A percentile compares a stretch with the other conserved stretches of the same genome.
These are phyloP conservation scores for Clunio marinus DNA, from an alignment of 2,888 invertebrate genomes.

Conservation along the genomic window DNA sequence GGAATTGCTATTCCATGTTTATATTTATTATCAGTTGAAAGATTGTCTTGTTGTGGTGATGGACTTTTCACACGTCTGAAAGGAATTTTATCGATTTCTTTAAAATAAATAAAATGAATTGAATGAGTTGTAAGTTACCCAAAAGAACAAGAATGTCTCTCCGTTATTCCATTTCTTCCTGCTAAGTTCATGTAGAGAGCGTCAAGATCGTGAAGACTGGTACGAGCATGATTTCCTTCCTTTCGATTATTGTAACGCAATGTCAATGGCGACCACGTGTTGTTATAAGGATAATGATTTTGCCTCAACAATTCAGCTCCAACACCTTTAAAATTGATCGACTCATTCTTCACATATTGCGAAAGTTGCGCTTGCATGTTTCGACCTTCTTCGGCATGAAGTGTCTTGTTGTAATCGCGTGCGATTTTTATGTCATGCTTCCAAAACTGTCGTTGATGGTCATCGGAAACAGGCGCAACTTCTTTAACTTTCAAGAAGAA, in stretches of 20 bases:
- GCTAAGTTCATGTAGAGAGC: neutral
- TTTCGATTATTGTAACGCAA: neutral
- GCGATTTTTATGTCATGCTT: slow-evolving; percentile 60
- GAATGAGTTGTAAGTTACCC: neutral
- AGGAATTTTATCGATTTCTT: too few relatives aligned
- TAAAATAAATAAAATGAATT: neutral
- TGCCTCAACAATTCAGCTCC: slow-evolving; percentile 20
- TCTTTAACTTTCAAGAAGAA: slow-evolving; percentile 63
- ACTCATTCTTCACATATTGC: slow-evolving; percentile 42
- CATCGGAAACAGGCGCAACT: slow-evolving; percentile 56
- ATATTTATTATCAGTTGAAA: neutral
- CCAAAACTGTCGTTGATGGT: slow-evolving; percentile 58
- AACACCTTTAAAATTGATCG: slow-evolving; percentile 22
- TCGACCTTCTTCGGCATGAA: slow-evolving; percentile 46
- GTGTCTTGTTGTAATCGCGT: slow-evolving; percentile 55
- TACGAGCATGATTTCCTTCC: neutral
- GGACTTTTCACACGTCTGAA: neutral
- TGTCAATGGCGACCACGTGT: slow-evolving; percentile 31
- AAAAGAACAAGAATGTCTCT: neutral
- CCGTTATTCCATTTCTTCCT: neutral
- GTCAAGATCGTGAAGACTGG: slow-evolving; percentile 8
- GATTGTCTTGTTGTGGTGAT: neutral
- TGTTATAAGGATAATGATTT: neutral
- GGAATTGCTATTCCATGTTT: neutral
- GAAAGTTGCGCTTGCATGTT: slow-evolving; percentile 48